Base-by-base conservation (phyloP, 2,797 vertebrate species). In the Ispidina lecontei region DNA sequence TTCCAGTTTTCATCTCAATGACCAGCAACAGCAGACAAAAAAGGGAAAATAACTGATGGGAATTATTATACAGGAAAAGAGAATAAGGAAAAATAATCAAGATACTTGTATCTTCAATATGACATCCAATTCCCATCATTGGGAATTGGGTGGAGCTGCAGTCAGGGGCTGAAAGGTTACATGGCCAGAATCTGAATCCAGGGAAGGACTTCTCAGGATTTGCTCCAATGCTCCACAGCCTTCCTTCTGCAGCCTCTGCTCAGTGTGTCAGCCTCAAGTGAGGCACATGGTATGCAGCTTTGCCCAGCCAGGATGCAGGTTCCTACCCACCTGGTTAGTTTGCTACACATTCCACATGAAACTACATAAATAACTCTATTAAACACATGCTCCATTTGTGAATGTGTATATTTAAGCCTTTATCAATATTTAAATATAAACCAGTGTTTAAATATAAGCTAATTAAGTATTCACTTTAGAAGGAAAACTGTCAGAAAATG, bases 211-310 rank as follows among this genome's bases (percentile, higher is more conserved):
- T 5, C 9, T 79, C 23, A 39, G 31, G 31, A 35, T 76, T 73
- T 82, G 26, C 23, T 71, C 41, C 20, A 41, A 3, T 33, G 18
- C 12, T 41, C 88, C 31, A 37, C 1, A 49, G 18, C n/a, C 65
- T 68, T 74, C 33, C 21, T 52, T 58, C 17, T 20, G 22, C 12
- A 52, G 21, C 4, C 44, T 47, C 33, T 54, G 16, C 6, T 58
- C 3, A 6, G 29, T 47, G 44, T 58, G 37, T 41, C 71, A 54
- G 69, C 46, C 54, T 46, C 60, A 82, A 71, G 26, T 55, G 23
- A 29, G 29, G 15, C 60, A 72, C 9, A n/a, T 0, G 0, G 4
- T 6, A 29, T 21, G 29, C 60, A 52, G 5, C 7, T 44, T 21
- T 6, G 14, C 4, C n/a, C 21, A 70, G 31, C 6, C 16, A 25